Evolutionary conservation across 2,888 invertebrate genomes (phyloP).

Genomic region (Aelia acuminata): DNA sequence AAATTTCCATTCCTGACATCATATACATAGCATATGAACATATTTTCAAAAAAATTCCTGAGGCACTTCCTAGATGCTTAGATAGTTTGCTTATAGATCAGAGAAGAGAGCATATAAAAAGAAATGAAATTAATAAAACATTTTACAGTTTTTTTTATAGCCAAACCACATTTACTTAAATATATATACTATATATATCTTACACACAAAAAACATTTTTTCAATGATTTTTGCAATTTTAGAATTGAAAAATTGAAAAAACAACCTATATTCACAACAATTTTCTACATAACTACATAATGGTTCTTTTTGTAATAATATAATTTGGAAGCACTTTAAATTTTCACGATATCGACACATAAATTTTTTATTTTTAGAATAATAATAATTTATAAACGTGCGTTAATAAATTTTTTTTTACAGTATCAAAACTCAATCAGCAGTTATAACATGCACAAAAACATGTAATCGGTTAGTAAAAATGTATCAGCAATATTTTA

Average conservation of each 20-base stretch:
- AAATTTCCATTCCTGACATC: too few species aligned
- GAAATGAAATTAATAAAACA: too few species aligned
- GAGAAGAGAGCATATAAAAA: too few species aligned
- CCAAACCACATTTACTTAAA: background rate
- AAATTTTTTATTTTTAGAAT: background rate
- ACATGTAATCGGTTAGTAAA: background rate
- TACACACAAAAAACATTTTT: background rate
- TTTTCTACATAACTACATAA: slow-evolving; percentile 1
- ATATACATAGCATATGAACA: too few species aligned
- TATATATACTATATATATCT: too few species aligned
- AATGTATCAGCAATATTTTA: background rate
- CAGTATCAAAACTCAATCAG: background rate
- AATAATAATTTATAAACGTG: background rate
- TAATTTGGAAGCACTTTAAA: slow-evolving; percentile 30
- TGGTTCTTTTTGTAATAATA: background rate
- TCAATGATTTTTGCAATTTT: background rate
- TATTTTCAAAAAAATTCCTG: too few species aligned
- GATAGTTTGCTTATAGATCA: too few species aligned
- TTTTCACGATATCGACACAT: background rate
- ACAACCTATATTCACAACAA: background rate
- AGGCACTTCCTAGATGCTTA: too few species aligned
- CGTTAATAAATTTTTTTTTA: background rate
- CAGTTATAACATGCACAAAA: background rate
- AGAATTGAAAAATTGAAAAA: background rate
- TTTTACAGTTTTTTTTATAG: background rate